Percentiles rank a stretch among this genome's conserved stretches.
phyloP scores from a whole-genome alignment of 2,113 vertebrate genomes.

The mouse (Mus musculus) region DNA sequence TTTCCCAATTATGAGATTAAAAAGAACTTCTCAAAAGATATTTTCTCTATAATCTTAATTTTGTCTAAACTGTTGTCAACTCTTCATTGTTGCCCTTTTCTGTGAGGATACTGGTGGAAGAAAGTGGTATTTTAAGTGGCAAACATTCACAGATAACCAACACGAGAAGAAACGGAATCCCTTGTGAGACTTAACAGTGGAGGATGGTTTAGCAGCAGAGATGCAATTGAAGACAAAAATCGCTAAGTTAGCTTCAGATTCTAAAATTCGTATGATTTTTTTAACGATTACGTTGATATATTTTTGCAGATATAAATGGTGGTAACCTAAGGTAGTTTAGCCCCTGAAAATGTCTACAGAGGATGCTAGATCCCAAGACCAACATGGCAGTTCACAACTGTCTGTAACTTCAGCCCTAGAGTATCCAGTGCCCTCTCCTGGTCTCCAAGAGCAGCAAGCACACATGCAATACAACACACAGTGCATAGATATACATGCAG shows the following conservation, averaged over 20 bases:
- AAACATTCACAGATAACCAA: slow-evolving; percentile 81
- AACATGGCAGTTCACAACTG: not conserved
- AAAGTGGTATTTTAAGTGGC: slow-evolving; percentile 79
- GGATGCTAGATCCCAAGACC: not conserved
- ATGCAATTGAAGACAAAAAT: not conserved
- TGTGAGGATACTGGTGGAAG: slow-evolving; percentile 80
- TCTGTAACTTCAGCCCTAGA: not conserved
- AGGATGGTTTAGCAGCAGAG: not conserved
- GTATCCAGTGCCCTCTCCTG: not conserved
- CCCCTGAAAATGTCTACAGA: not conserved
- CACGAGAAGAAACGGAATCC: not conserved
- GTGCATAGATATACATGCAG: not conserved
- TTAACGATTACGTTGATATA: not conserved
- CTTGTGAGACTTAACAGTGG: not conserved
- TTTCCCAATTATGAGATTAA: not conserved
- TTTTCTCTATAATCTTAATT: slow-evolving; percentile 75
- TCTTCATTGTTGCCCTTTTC: slow-evolving; percentile 66
- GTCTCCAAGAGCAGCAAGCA: not conserved
- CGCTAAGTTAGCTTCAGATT: not conserved
- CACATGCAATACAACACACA: not conserved
- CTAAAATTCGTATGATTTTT: not conserved
- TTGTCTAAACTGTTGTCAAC: slow-evolving; percentile 65
- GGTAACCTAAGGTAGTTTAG: not conserved
- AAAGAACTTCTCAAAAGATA: not conserved
- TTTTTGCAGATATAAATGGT: not conserved